Percentiles rank a stretch among this genome's conserved stretches.
These are phyloP conservation scores for Dendropsophus ebraccatus DNA, from an alignment of 2,113 vertebrate species.

Conservation along the genomic window DNA sequence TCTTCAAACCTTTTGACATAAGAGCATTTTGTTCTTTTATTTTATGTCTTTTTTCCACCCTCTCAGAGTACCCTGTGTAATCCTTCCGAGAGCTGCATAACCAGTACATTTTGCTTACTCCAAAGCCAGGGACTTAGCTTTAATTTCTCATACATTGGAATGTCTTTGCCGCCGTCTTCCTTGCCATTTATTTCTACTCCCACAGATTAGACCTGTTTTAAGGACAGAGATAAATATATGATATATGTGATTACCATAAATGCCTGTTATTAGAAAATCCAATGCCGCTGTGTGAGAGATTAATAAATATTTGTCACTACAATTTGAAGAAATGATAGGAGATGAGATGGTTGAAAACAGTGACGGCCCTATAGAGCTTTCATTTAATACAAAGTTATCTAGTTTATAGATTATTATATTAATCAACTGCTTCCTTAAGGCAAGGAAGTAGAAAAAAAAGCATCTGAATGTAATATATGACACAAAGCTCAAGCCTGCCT, in stretches of 20 bases:
- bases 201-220: slow-evolving; percentile 48
- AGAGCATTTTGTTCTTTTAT: slow-evolving; percentile 69
- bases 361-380: not conserved
- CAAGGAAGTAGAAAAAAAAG: slow-evolving; percentile 25
- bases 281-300: not conserved
- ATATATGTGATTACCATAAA: slow-evolving; percentile 67
- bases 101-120: slow-evolving; percentile 63
- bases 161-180: slow-evolving; percentile 57
- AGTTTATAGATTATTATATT: not conserved
- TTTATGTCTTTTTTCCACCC: slow-evolving; percentile 63
- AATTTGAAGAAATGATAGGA: slow-evolving; percentile 21
- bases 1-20: slow-evolving; percentile 71
- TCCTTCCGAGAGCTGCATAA: slow-evolving; percentile 72
- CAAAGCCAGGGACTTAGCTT: slow-evolving; percentile 68
- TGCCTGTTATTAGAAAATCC: slow-evolving; percentile 60
- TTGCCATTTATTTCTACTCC: slow-evolving; percentile 56
- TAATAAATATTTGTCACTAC: slow-evolving; percentile 50
- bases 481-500: not conserved
- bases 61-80: slow-evolving; percentile 69
- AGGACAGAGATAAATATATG: slow-evolving; percentile 68
- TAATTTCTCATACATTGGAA: slow-evolving; percentile 66
- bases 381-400: slow-evolving; percentile 33
- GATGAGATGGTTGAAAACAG: slow-evolving; percentile 2
- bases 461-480: not conserved
- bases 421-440: slow-evolving; percentile 32